Base-by-base conservation (phyloP, 2,888 invertebrate species). In the Zeuzera pyrina region DNA sequence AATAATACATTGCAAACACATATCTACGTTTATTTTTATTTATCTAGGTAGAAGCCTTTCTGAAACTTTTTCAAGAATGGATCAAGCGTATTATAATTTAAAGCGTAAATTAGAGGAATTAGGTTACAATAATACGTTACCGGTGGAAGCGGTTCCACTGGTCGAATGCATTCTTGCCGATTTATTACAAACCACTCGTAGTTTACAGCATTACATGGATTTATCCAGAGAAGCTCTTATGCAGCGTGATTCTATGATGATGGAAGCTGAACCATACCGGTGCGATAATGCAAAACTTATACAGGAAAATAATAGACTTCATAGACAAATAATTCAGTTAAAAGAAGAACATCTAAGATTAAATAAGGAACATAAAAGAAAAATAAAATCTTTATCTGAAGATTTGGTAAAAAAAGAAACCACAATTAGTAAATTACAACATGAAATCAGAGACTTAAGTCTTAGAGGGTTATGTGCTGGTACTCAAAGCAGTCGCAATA, bases 161-260 rank as follows among this genome's bases (percentile, higher is more conserved):
- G 92, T 95, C 43, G 91, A 93, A 70, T 89, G 88, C 56, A 67
- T 97, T 36, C 77, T 95, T 32, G 89, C 89, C 26, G 96, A 97
- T 73, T 85, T 96, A 36, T 84, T 95, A 38, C 91, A 92, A 62
- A 95, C 95, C 5, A 95, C 94, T n/a, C 90, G 92, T 46, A 94
- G 91, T 57, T 81, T 95, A 33, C 90, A 93, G 56, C 91, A 94
- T 72, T 91, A 93, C 42, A 95, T 95, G 85, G 86, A 89, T 38
- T 74, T 92, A 47, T 89, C 92, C 3, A 87, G 89, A 58, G 87
- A 89, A 49, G 87, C 90, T 31, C 66, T 85, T n/a, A 59, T 90
- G 87, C 91, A 92, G 63, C 87, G 88, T 43, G 87, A 88, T 52
- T 85, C 88, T 39, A 79, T 93, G 50, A 87, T 90, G 67, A 69